phyloP scores from a whole-genome alignment of 2,113 vertebrate species.

The Eupsittula cactorum region DNA sequence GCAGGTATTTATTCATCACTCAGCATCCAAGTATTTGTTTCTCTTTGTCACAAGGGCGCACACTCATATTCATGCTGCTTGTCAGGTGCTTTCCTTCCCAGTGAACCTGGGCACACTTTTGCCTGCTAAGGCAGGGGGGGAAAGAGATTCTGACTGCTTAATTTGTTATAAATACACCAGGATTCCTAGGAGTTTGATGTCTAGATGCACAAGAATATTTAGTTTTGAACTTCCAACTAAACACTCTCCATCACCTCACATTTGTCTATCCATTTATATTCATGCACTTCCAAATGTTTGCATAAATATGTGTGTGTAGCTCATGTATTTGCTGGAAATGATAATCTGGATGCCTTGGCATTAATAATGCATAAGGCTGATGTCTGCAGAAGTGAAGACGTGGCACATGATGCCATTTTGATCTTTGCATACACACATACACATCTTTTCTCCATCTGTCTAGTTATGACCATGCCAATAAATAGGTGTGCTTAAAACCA shows the following conservation, averaged over 20 bases:
- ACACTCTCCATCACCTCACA: not conserved
- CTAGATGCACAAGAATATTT: not conserved
- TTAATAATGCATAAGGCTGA: not conserved
- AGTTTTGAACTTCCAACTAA: not conserved
- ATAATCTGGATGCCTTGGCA: not conserved
- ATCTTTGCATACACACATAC: not conserved
- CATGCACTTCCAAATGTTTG: not conserved
- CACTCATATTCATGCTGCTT: not conserved
- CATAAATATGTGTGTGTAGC: not conserved
- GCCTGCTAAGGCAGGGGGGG: not conserved
- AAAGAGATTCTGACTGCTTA: not conserved
- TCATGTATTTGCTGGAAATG: not conserved
- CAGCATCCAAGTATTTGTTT: constrained; percentile 55
- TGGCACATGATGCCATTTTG: not conserved
- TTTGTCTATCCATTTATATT: not conserved
- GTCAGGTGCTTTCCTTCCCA: not conserved
- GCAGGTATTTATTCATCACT: constrained; percentile 52
- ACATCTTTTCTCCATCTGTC: not conserved
- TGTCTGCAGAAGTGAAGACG: not conserved
- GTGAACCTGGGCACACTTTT: not conserved
- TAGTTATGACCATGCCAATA: not conserved
- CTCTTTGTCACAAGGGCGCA: not conserved
- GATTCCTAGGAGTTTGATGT: not conserved
- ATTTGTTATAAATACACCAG: not conserved
- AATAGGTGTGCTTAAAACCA: not conserved